Evolutionary conservation across 2,888 invertebrate genomes (phyloP).

Genomic region (Galerucella nymphaeae): DNA sequence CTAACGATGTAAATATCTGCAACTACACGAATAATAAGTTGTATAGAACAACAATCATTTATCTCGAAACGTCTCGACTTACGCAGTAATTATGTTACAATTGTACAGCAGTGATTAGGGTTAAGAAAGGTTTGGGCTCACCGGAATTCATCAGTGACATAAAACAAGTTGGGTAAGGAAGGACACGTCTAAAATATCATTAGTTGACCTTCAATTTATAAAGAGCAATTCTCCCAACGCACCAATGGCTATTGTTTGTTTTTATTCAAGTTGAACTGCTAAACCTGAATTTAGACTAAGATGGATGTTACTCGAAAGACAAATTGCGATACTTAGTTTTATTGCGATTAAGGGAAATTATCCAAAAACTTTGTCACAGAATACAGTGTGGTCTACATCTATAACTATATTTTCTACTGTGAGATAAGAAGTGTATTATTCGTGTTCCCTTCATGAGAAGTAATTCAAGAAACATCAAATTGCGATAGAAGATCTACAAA

Average conservation of each 20-base stretch:
- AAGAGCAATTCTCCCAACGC: not conserved
- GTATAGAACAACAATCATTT: conserved; percentile 4
- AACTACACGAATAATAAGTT: conserved; percentile 3
- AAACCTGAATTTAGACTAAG: not conserved
- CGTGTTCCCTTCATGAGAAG: no score
- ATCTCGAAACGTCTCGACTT: conserved; percentile 19
- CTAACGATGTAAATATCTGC: no score
- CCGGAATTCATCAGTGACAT: conserved; percentile 27
- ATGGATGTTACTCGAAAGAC: not conserved
- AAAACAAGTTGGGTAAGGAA: conserved; percentile 16
- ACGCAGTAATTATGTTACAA: conserved; percentile 21
- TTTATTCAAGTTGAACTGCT: not conserved
- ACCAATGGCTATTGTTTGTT: not conserved
- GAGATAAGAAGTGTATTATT: no score
- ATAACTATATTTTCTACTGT: no score
- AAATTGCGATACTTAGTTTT: not conserved
- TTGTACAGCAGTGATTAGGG: conserved; percentile 30
- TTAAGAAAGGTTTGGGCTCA: conserved; percentile 13
- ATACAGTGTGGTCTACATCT: no score
- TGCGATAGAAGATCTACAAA: no score
- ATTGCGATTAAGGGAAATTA: no score
- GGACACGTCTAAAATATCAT: conserved; percentile 9
- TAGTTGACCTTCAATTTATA: conserved; percentile 9
- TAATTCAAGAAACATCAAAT: no score
- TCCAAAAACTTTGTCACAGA: no score